phyloP scores from a whole-genome alignment of 1,140 invertebrate genomes.

The Brachionus manjavacas region DNA sequence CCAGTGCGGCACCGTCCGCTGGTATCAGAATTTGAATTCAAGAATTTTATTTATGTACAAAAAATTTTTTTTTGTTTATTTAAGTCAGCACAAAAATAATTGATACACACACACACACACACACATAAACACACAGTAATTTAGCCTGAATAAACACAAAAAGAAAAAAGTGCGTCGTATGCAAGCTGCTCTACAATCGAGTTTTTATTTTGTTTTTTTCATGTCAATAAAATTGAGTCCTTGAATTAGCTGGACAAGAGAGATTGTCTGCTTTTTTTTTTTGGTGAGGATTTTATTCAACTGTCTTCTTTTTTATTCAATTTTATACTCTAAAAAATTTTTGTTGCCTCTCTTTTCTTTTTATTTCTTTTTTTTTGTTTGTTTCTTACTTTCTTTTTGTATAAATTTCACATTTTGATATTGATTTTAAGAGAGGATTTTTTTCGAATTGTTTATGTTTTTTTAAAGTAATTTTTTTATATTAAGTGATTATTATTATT shows the following conservation, averaged over 20 bases:
- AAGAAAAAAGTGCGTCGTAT: neutral
- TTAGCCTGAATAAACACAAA: neutral
- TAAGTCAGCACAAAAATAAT: neutral
- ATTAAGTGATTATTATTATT: neutral
- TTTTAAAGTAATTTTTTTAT: neutral
- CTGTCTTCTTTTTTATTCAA: neutral
- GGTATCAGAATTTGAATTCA: neutral
- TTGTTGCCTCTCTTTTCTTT: neutral
- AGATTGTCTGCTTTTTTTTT: neutral
- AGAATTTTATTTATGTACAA: neutral
- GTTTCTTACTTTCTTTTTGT: neutral
- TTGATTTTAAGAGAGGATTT: neutral
- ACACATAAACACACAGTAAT: neutral
- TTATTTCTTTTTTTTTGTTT: neutral
- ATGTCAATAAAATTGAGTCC: slow-evolving; percentile 10
- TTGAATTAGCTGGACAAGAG: neutral
- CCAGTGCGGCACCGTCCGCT: neutral
- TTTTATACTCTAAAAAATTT: neutral
- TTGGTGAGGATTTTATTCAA: neutral
- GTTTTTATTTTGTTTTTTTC: neutral
- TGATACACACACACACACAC: no score
- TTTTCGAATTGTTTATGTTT: neutral
- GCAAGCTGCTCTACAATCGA: neutral
- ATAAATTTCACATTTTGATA: neutral
- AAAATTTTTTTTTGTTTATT: neutral